Percentiles rank a stretch among this genome's conserved stretches.
Conservation (phyloP, 2,797 vertebrate genomes). For the Anolis apletophallus region DNA sequence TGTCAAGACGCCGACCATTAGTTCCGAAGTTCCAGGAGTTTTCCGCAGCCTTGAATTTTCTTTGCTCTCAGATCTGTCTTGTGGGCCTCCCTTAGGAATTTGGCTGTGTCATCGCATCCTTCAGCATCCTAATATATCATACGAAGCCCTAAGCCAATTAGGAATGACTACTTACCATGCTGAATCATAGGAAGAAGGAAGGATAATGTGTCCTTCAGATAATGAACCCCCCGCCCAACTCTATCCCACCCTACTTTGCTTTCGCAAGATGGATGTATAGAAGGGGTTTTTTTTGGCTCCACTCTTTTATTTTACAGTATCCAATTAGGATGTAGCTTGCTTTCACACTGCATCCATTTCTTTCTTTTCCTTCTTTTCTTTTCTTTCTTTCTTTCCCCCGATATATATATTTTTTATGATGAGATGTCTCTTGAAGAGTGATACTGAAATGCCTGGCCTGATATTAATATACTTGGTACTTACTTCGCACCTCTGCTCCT, state of each 20-base stretch:
- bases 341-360: constrained; percentile 58
- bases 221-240: constrained; percentile 79
- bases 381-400: no score
- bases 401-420: constrained; percentile 57
- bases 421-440: constrained; percentile 56
- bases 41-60: constrained; percentile 75
- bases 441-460: constrained; percentile 65
- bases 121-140: constrained; percentile 95
- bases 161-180: constrained; percentile 94
- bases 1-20: constrained; percentile 66
- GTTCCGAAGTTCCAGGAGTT: constrained; percentile 68
- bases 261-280: constrained; percentile 62
- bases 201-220: constrained; percentile 94
- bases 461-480: constrained; percentile 49
- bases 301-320: constrained; percentile 60
- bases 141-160: constrained; percentile 94
- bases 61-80: constrained; percentile 87
- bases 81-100: constrained; percentile 87
- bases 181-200: constrained; percentile 86
- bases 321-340: constrained; percentile 74
- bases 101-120: constrained; percentile 92
- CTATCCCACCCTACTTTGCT: constrained; percentile 35
- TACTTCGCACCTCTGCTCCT: constrained; percentile 56
- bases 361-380: neutral
- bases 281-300: constrained; percentile 6